A percentile compares a stretch with the other conserved stretches of the same genome.
Evolutionary conservation across 2,888 invertebrate species (phyloP).

Genomic region (Biston betularia): DNA sequence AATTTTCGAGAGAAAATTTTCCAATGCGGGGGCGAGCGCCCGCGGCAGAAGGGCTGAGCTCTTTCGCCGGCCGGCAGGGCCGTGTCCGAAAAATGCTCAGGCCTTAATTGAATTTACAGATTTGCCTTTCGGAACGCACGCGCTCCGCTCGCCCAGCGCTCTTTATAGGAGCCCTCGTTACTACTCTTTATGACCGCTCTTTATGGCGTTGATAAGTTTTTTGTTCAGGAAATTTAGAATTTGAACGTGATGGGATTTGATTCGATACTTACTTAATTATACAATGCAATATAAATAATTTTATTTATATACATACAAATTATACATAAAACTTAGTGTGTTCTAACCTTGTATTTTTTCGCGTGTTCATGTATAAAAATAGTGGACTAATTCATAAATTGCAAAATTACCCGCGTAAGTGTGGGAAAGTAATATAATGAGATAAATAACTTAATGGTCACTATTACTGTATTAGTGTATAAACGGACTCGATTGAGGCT

Average conservation of each 20-base stretch:
- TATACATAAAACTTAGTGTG: no score
- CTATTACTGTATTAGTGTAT: no score
- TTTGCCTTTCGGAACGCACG: slow-evolving; percentile 81
- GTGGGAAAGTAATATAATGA: no score
- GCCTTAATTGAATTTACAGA: slow-evolving; percentile 85
- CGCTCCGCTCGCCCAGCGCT: slow-evolving; percentile 55
- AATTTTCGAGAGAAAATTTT: slow-evolving; percentile 86
- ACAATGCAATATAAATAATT: no score
- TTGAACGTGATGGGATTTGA: slow-evolving; percentile 21
- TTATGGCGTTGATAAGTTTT: slow-evolving; percentile 61
- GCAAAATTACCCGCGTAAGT: no score
- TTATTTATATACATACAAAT: no score
- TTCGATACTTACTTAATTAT: slow-evolving; percentile 7
- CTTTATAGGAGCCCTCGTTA: slow-evolving; percentile 74
- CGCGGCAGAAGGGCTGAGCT: slow-evolving; percentile 80
- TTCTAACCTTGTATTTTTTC: no score
- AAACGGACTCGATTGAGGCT: no score
- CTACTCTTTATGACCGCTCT: slow-evolving; percentile 63
- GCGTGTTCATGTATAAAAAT: no score
- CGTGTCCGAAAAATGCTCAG: slow-evolving; percentile 83
- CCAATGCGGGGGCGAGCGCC: slow-evolving; percentile 83
- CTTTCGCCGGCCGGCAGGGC: slow-evolving; percentile 68
- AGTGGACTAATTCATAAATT: no score
- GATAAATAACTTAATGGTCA: no score
- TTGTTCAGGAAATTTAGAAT: slow-evolving; percentile 52